Percentiles rank a stretch among this genome's conserved stretches.
phyloP scores from a whole-genome alignment of 2,888 invertebrate genomes.

The Cistogaster globosa region DNA sequence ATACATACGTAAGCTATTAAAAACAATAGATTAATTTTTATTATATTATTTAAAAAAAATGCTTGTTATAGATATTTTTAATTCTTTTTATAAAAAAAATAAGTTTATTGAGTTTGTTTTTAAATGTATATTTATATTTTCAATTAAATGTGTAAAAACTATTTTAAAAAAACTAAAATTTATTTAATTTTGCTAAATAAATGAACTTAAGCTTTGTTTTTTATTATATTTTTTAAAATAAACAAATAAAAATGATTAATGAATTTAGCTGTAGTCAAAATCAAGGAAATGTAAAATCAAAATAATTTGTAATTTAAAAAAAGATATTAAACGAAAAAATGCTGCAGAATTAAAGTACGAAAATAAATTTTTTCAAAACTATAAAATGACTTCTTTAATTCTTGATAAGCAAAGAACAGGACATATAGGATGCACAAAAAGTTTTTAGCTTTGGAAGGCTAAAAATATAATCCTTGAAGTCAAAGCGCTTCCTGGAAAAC shows the following conservation, averaged over 20 bases:
- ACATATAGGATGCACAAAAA: neutral
- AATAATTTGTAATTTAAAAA: conserved; percentile 69
- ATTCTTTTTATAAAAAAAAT: conserved; percentile 21
- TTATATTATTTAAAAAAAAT: conserved; percentile 8
- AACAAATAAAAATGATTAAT: conserved; percentile 32
- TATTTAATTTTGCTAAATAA: conserved; percentile 52
- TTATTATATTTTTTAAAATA: conserved; percentile 2
- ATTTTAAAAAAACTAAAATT: conserved; percentile 28
- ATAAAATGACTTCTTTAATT: conserved; percentile 29
- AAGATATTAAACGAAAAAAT: conserved; percentile 35
- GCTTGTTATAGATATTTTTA: conserved; percentile 62
- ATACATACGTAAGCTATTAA: conserved; percentile 22
- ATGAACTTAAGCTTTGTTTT: conserved; percentile 28
- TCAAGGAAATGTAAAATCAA: conserved; percentile 73
- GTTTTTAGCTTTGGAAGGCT: neutral
- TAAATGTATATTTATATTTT: conserved; percentile 26
- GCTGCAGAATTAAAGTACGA: conserved; percentile 49
- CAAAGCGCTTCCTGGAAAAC: no score
- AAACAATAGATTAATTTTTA: conserved; percentile 58
- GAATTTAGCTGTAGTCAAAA: conserved; percentile 60
- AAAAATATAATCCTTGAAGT: no score
- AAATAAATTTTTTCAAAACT: conserved; percentile 54
- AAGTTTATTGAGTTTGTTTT: conserved; percentile 62
- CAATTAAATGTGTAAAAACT: conserved; percentile 40
- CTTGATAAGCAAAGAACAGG: neutral